These are phyloP conservation scores for Phasia obesa DNA, from an alignment of 2,888 invertebrate species.

Conservation along the genomic window DNA sequence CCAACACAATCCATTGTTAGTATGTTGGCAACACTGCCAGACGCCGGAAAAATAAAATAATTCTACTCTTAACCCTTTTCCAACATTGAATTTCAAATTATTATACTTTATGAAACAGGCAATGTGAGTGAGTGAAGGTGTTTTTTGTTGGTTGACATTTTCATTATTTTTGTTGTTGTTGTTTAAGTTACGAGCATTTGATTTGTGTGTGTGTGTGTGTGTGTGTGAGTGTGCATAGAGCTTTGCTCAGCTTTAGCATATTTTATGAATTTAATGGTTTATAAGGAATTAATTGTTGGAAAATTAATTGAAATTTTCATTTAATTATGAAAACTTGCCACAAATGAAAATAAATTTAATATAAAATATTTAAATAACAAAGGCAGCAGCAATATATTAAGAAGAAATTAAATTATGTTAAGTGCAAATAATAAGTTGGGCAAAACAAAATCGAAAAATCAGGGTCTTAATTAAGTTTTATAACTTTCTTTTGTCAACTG, in stretches of 20 bases:
- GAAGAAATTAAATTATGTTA: too few species aligned
- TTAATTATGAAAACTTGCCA: conserved; percentile 52
- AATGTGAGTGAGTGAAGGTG: conserved; percentile 35
- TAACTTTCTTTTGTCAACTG: too few species aligned
- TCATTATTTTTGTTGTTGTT: conserved; percentile 19
- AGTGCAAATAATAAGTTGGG: too few species aligned
- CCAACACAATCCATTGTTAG: conserved; percentile 13
- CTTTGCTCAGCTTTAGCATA: conserved; percentile 21
- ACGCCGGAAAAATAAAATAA: conserved; percentile 42
- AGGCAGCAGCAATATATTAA: too few species aligned
- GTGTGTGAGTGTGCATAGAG: neutral
- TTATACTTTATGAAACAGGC: neutral
- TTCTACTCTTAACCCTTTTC: conserved; percentile 33
- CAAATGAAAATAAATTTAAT: conserved; percentile 6
- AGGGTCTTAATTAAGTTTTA: too few species aligned
- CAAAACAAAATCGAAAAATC: too few species aligned
- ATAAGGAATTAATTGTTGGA: conserved; percentile 65
- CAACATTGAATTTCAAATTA: conserved; percentile 2
- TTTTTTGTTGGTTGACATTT: conserved; percentile 47
- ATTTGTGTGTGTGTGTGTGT: conserved; percentile 14
- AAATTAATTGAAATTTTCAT: conserved; percentile 67
- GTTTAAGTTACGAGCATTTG: too few species aligned
- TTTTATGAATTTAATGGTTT: conserved; percentile 67
- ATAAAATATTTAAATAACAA: neutral
- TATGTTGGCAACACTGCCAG: conserved; percentile 51